phyloP scores from a whole-genome alignment of 1,140 invertebrate species.

The Caenorhabditis brenneri region DNA sequence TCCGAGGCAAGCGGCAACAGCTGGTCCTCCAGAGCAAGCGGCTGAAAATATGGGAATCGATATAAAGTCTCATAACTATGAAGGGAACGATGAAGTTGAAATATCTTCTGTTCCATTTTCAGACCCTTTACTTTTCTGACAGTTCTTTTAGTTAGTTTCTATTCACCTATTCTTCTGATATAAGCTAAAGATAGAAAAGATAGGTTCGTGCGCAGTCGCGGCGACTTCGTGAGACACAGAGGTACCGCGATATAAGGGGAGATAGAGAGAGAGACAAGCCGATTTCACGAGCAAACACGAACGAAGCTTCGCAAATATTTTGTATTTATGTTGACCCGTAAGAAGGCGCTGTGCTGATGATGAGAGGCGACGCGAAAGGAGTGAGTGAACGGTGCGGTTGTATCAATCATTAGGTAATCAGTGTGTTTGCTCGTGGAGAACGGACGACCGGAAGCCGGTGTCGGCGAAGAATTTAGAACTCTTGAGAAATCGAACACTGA shows the following conservation, averaged over 20 bases:
- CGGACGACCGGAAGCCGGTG: too few species aligned
- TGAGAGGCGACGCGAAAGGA: not conserved
- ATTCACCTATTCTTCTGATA: too few species aligned
- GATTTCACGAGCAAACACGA: constrained; percentile 1
- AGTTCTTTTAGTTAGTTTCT: too few species aligned
- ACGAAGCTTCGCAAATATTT: constrained; percentile 22
- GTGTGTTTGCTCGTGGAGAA: not conserved
- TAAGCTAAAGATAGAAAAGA: not conserved
- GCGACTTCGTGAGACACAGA: constrained; percentile 35
- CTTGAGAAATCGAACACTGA: too few species aligned
- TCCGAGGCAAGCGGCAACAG: constrained; percentile 56
- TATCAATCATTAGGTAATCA: constrained; percentile 22
- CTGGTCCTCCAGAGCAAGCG: constrained; percentile 57
- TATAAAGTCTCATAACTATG: not conserved
- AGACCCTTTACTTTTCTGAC: too few species aligned
- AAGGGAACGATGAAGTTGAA: too few species aligned
- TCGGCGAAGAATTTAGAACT: too few species aligned
- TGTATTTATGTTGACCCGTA: constrained; percentile 34
- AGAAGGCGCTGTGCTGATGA: not conserved
- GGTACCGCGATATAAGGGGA: too few species aligned
- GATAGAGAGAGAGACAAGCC: too few species aligned
- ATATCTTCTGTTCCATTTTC: too few species aligned
- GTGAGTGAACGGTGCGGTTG: not conserved
- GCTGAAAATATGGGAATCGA: constrained; percentile 33
- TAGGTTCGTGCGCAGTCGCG: constrained; percentile 21